Evolutionary conservation across 2,888 invertebrate genomes (phyloP).

Genomic region (Synanthedon vespiformis): DNA sequence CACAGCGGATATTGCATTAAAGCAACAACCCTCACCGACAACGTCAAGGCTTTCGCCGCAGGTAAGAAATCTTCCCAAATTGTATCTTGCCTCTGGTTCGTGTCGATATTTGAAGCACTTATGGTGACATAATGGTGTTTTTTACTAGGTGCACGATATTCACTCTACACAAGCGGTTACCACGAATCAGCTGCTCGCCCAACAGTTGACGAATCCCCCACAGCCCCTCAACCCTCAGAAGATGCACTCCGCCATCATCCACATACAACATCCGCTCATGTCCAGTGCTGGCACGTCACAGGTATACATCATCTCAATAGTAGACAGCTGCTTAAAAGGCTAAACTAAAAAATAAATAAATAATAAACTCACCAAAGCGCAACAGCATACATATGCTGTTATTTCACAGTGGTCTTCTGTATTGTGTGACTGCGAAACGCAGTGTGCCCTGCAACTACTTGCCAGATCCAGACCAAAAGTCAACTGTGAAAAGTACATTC

Average conservation of each 20-base stretch:
- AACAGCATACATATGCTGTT: too few species aligned
- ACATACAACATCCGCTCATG: slow-evolving; percentile 65
- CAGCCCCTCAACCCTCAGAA: slow-evolving; percentile 65
- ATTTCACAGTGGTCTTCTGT: too few species aligned
- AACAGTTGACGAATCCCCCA: slow-evolving; percentile 63
- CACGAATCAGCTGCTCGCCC: slow-evolving; percentile 60
- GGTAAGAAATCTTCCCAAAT: slow-evolving; percentile 21
- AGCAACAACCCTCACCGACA: slow-evolving; percentile 57
- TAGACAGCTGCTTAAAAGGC: background rate
- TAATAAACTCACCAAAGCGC: background rate
- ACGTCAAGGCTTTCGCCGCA: slow-evolving; percentile 55
- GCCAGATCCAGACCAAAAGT: too few species aligned
- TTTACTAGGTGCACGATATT: slow-evolving; percentile 20
- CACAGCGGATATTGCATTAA: slow-evolving; percentile 41
- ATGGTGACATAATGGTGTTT: background rate
- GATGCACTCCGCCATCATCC: slow-evolving; percentile 64
- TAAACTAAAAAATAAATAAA: too few species aligned
- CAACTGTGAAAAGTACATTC: too few species aligned
- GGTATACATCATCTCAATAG: slow-evolving; percentile 17
- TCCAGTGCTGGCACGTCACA: slow-evolving; percentile 51
- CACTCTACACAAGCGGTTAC: slow-evolving; percentile 40
- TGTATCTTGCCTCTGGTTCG: background rate
- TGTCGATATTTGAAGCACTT: too few species aligned
- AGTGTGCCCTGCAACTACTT: too few species aligned
- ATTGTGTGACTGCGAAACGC: too few species aligned